Base-by-base conservation (phyloP, 2,113 vertebrate species). In the Callopanchax toddi region DNA sequence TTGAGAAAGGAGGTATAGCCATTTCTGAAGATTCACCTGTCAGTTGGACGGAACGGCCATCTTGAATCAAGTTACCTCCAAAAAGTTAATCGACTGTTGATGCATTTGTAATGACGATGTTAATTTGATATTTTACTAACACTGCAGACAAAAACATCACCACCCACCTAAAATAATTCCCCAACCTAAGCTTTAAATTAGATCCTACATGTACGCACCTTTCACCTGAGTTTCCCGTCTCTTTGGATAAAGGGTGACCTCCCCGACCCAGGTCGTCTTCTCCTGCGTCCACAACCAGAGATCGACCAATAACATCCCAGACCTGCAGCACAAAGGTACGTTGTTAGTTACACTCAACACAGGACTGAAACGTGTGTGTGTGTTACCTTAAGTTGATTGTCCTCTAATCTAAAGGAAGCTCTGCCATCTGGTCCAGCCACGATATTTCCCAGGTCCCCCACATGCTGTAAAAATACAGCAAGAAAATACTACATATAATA, bases 271-370 rank as follows among this genome's bases (percentile, higher is more conserved):
- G 86, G 71, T 98, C 96, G 6, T 98, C 96, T 71, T 96, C 93
- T 3, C 88, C 88, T 2, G 89, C 87, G 0, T 94, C 94, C 7
- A 98, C 87, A n/a, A 96, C 94, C 85, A 97, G 81, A 2, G 96
- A 96, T 13, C 95, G 94, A 12, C 96, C 96, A 57, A 97, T 96
- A 79, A 97, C 92, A 11, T 97, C 93, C 91, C 92, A 93, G 0
- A 98, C 94, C 96, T 98, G 71, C 63, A 68, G 22, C 39, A 20
- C 3, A 16, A 6, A 42, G 20, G 36, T 6, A 5, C 0, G 17
- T 4, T 1, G 13, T 46, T 20, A 2, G 17, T 3, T n/a, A n/a
- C n/a, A n/a, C 40, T 60, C 21, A 3, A 13, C 12, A 37, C 36
- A 11, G 42, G n/a, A 55, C 3, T n/a, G 12, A 50, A 40, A 64